Evolutionary conservation across 2,797 vertebrate species (phyloP), one percentile per base, ranked within the genome.

Genomic region (Eupleurogrammus muticus): DNA sequence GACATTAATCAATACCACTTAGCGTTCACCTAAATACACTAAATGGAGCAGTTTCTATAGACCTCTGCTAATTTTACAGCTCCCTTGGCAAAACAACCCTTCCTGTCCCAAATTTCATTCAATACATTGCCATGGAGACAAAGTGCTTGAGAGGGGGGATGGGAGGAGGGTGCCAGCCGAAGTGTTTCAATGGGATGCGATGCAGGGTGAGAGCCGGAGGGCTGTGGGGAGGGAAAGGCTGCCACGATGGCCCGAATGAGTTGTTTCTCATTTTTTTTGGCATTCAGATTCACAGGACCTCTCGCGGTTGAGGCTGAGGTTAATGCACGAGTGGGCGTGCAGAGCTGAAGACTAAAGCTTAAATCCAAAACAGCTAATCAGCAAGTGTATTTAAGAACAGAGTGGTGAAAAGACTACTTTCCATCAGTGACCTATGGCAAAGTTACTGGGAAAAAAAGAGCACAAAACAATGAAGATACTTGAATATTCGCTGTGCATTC

Each of bases 111-210:
- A 85, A 79, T 86, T 82, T 86, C 60, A 70, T 80, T 86, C 61
- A 88, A 80, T 87, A 84, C 75, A 91, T 90, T 0, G 51, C 85
- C 87, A 91, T 92, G 89, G 90, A 90, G 87, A 91, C 86, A 80
- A 89, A 89, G 81, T 86, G 80, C 76, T 74, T 54, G 72, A 83
- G 72, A 67, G 64, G 70, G 71, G 81, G 81, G 73, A 66, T 59
- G 75, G 62, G 79, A 65, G 66, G 70, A 53, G 66, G 70, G 63
- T 55, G 79, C 52, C 56, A 50, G 70, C 23, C 63, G 73, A 78
- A 87, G 77, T 38, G 78, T 87, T 70, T 89, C 73, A 85, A 84
- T 80, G 73, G 71, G 57, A 69, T 79, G 78, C 20, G 9, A 82
- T 73, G 84, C 86, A 56, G 69, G 72, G 79, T 75, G 68, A 71